Evolutionary conservation across 2,888 invertebrate genomes (phyloP).

Genomic region (Eulithis testata): DNA sequence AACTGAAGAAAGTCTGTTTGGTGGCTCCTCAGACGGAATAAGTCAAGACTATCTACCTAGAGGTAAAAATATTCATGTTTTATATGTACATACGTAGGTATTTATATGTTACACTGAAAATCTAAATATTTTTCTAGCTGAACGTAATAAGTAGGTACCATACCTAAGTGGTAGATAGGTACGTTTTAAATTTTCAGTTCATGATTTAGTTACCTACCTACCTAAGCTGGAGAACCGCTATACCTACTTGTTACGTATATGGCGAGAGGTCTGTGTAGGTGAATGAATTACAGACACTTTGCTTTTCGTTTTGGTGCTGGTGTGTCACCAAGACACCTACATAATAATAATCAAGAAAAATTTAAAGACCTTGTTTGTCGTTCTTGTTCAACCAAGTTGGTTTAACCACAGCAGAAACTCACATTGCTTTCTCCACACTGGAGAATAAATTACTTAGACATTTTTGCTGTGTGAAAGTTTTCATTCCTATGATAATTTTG

Average conservation of each 20-base stretch:
- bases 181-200: not conserved
- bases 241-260: slow-evolving; percentile 4
- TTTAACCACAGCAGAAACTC: slow-evolving; percentile 28
- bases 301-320: not conserved
- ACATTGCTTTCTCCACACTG: slow-evolving; percentile 49
- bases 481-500: slow-evolving; percentile 29
- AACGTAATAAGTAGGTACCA: too few species aligned
- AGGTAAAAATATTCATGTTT: slow-evolving; percentile 6
- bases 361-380: not conserved
- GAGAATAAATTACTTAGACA: slow-evolving; percentile 55
- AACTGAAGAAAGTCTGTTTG: not conserved
- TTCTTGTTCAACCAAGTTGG: not conserved
- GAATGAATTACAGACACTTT: slow-evolving; percentile 2
- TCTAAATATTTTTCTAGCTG: not conserved
- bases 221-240: not conserved
- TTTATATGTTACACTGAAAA: not conserved
- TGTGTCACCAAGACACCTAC: slow-evolving; percentile 14
- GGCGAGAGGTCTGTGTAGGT: slow-evolving; percentile 5
- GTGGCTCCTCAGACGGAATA: not conserved
- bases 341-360: too few species aligned
- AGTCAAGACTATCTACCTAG: not conserved
- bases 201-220: not conserved
- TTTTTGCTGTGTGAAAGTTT: slow-evolving; percentile 55
- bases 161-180: too few species aligned
- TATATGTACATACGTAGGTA: not conserved